Percentiles rank a stretch among this genome's conserved stretches.
These are phyloP conservation scores for Dicycla oo DNA, from an alignment of 2,888 invertebrate species.

Conservation along the genomic window DNA sequence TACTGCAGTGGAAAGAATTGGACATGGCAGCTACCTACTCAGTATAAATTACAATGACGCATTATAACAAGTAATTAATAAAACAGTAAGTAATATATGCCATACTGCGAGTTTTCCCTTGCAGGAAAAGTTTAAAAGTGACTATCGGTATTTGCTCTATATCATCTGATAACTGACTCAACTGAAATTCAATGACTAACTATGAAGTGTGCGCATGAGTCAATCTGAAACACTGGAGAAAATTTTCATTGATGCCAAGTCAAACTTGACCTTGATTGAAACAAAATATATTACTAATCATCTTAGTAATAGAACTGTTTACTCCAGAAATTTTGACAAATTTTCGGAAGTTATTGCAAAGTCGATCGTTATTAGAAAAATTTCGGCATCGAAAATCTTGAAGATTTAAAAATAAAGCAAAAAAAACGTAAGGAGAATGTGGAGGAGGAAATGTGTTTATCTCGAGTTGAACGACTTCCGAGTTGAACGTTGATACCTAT, in stretches of 20 bases:
- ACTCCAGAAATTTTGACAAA: not conserved
- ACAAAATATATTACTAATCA: conserved; percentile 32
- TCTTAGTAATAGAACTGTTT: conserved; percentile 13
- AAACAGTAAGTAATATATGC: conserved; percentile 21
- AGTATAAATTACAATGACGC: conserved; percentile 27
- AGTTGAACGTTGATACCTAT: too few species aligned
- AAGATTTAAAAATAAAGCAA: not conserved
- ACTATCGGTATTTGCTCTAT: conserved; percentile 34
- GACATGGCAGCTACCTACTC: not conserved
- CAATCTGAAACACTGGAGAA: conserved; percentile 77
- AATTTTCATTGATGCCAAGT: conserved; percentile 70
- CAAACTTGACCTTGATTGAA: conserved; percentile 57
- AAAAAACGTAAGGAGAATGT: not conserved
- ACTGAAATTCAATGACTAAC: conserved; percentile 82
- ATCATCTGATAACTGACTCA: conserved; percentile 75
- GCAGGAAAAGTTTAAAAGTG: conserved; percentile 28
- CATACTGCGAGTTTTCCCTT: conserved; percentile 22
- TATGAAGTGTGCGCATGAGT: conserved; percentile 75
- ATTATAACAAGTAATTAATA: conserved; percentile 26
- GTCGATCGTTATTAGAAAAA: not conserved
- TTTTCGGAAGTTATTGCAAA: not conserved
- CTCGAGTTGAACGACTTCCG: conserved; percentile 47
- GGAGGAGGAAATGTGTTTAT: conserved; percentile 16
- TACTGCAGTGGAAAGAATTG: conserved; percentile 23
- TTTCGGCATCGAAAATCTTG: not conserved